These are phyloP conservation scores for Megalops cyprinoides DNA, from an alignment of 2,797 vertebrate species.

Conservation along the genomic window DNA sequence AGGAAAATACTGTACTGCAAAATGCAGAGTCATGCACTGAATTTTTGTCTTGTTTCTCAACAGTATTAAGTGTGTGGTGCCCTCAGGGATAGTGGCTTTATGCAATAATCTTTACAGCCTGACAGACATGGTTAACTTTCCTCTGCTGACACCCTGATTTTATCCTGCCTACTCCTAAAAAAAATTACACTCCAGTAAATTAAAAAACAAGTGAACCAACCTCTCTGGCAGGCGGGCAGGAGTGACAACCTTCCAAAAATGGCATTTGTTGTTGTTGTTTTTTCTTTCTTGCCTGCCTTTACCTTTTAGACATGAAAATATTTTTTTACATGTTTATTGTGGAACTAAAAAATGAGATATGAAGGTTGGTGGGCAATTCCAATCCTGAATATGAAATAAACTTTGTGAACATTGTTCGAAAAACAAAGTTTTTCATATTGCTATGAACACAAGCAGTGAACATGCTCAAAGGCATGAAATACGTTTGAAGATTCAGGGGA, in stretches of 20 bases:
- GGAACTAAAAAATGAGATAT: background rate
- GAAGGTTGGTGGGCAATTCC: background rate
- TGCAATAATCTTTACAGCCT: background rate
- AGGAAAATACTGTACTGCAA: background rate
- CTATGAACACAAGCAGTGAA: background rate
- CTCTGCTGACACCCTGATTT: background rate
- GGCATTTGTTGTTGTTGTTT: no score
- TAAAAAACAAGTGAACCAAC: background rate
- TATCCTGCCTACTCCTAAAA: background rate
- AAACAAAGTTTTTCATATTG: background rate
- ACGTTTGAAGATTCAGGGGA: background rate
- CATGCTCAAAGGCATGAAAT: background rate
- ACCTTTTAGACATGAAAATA: background rate
- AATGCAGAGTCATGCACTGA: background rate
- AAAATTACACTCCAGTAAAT: background rate
- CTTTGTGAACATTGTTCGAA: constrained; percentile 10
- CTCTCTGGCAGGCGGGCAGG: background rate
- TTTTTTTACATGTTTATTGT: background rate
- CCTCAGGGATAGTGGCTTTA: background rate
- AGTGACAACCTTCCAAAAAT: background rate
- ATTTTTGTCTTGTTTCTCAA: background rate
- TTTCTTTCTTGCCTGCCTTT: background rate
- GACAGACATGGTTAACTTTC: background rate
- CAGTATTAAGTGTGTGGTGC: background rate
- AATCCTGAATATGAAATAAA: background rate